Conservation (phyloP, 1,140 invertebrate species). For the Trachymyrmex septentrionalis region DNA sequence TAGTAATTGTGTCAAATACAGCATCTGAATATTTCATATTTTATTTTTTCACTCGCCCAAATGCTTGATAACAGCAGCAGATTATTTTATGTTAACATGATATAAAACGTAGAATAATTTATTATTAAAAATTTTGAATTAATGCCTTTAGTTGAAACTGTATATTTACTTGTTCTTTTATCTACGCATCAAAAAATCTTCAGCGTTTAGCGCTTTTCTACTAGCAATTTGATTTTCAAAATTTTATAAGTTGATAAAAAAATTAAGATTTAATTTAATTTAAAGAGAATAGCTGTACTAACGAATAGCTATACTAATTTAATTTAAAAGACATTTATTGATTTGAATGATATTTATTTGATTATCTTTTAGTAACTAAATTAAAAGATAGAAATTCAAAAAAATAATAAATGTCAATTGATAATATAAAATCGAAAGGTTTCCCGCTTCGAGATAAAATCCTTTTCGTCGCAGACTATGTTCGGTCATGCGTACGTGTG, state of each 20-base stretch:
- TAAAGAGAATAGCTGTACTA: background rate
- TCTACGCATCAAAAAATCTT: background rate
- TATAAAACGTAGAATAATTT: background rate
- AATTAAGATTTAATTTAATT: background rate
- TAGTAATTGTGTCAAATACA: background rate
- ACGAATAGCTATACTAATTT: background rate
- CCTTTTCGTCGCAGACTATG: background rate
- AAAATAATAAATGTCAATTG: background rate
- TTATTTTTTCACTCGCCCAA: background rate
- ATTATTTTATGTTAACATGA: background rate
- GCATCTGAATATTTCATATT: background rate
- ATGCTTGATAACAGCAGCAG: background rate
- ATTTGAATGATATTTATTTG: background rate
- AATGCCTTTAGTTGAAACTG: background rate
- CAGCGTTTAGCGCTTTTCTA: background rate
- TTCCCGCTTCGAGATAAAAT: background rate
- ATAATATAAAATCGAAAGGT: background rate
- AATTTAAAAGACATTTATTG: conserved; percentile 1
- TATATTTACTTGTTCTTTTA: background rate
- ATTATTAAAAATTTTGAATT: background rate
- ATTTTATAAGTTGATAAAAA: background rate
- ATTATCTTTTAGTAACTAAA: background rate
- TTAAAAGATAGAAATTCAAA: background rate
- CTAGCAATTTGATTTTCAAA: background rate
- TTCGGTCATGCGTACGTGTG: background rate